These are phyloP conservation scores for Sympetrum striolatum DNA, from an alignment of 2,888 invertebrate genomes.

Conservation along the genomic window DNA sequence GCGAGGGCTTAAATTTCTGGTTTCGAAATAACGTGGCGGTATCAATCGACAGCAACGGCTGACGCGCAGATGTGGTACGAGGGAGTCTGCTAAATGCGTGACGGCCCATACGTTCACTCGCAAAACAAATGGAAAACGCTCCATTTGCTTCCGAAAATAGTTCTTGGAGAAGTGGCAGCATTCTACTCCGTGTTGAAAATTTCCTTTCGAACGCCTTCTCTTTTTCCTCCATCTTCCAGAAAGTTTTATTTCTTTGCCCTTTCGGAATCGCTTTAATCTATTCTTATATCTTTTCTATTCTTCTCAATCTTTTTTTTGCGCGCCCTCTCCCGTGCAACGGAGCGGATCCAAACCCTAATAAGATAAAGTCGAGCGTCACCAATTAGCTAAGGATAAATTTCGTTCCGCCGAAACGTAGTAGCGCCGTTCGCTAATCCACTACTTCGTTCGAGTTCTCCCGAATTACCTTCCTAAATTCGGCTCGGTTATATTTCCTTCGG, in stretches of 20 bases:
- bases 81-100: background rate
- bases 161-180: background rate
- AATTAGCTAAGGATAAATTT: background rate
- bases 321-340: no score
- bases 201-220: no score
- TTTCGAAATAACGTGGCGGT: no score
- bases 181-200: background rate
- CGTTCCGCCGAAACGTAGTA: background rate
- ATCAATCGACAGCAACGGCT: no score
- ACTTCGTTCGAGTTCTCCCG: background rate
- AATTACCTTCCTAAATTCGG: background rate
- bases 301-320: no score
- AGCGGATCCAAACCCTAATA: no score
- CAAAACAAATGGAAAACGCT: background rate
- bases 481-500: background rate
- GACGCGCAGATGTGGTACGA: no score
- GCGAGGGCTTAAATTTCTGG: no score
- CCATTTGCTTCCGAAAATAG: background rate
- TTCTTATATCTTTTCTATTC: no score
- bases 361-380: background rate
- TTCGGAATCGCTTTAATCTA: no score
- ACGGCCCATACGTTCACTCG: background rate
- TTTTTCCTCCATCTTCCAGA: no score
- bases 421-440: background rate
- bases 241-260: no score